Evolutionary conservation across 1,140 invertebrate species (phyloP).

Genomic region (Lamellibrachia luymesi): DNA sequence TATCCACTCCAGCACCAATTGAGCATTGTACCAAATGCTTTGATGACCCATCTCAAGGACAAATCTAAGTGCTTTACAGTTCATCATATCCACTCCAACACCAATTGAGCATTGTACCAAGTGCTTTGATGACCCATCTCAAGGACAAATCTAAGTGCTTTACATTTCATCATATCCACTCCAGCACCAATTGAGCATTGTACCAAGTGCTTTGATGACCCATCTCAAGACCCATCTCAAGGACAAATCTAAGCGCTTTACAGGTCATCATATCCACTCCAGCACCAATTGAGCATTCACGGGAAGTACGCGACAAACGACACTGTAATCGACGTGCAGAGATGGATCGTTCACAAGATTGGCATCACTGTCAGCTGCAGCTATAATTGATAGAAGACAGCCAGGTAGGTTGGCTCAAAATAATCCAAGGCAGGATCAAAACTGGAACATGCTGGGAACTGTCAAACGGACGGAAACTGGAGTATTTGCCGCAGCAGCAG

Average conservation of each 20-base stretch:
- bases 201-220: too few relatives aligned
- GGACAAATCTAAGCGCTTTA: background rate
- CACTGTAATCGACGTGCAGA: too few relatives aligned
- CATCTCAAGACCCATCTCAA: background rate
- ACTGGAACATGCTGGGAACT: too few relatives aligned
- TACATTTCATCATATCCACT: background rate
- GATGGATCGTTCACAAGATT: too few relatives aligned
- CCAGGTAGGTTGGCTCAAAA: too few relatives aligned
- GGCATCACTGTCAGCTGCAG: too few relatives aligned
- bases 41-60: background rate
- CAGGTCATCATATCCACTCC: background rate
- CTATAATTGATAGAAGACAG: too few relatives aligned
- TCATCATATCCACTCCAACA: background rate
- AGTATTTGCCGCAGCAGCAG: too few relatives aligned
- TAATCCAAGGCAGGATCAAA: too few relatives aligned
- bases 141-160: background rate
- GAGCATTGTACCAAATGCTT: background rate
- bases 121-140: too few relatives aligned
- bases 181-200: background rate
- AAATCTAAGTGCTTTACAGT: background rate
- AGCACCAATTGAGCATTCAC: background rate
- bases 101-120: background rate
- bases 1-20: background rate
- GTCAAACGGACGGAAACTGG: too few relatives aligned
- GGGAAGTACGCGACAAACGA: too few relatives aligned